Percentiles rank a stretch among this genome's conserved stretches.
These are phyloP conservation scores for Altica lythri DNA, from an alignment of 2,888 invertebrate species.

Conservation along the genomic window DNA sequence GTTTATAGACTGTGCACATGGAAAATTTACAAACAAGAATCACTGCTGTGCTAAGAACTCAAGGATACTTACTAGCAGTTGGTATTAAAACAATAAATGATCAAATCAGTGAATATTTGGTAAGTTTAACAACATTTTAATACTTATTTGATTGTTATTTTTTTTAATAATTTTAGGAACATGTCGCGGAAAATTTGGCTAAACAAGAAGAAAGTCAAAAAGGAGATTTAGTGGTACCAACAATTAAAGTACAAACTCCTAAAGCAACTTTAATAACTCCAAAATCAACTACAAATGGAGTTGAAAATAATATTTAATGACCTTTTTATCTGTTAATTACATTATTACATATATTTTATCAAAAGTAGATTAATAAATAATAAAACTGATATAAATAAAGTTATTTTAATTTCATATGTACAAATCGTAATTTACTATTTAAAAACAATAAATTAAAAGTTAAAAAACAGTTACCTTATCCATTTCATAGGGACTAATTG, in stretches of 20 bases:
- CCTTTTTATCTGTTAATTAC: too few relatives aligned
- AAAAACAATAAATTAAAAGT: too few relatives aligned
- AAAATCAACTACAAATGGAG: slow-evolving; percentile 31
- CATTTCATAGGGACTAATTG: too few relatives aligned
- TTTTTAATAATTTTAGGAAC: slow-evolving; percentile 45
- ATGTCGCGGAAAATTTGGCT: slow-evolving; percentile 43
- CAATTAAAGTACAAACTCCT: slow-evolving; percentile 45
- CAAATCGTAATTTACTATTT: too few relatives aligned
- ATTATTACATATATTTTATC: too few relatives aligned
- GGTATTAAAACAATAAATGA: slow-evolving; percentile 61
- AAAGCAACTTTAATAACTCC: slow-evolving; percentile 41
- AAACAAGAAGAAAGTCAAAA: slow-evolving; percentile 37
- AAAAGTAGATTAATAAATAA: too few relatives aligned
- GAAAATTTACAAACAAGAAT: slow-evolving; percentile 63
- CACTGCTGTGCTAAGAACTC: slow-evolving; percentile 60
- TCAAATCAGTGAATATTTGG: slow-evolving; percentile 61
- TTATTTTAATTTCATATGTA: slow-evolving; percentile 45
- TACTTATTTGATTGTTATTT: neutral
- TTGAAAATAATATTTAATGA: slow-evolving; percentile 30
- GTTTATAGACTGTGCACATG: slow-evolving; percentile 66
- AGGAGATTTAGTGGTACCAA: slow-evolving; percentile 44
- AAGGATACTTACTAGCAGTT: slow-evolving; percentile 57
- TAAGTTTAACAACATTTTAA: slow-evolving; percentile 48
- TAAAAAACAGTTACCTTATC: too few relatives aligned
- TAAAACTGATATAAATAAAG: slow-evolving; percentile 34